Evolutionary conservation across 2,797 vertebrate genomes (phyloP).

Genomic region (Gorsachius magnificus): DNA sequence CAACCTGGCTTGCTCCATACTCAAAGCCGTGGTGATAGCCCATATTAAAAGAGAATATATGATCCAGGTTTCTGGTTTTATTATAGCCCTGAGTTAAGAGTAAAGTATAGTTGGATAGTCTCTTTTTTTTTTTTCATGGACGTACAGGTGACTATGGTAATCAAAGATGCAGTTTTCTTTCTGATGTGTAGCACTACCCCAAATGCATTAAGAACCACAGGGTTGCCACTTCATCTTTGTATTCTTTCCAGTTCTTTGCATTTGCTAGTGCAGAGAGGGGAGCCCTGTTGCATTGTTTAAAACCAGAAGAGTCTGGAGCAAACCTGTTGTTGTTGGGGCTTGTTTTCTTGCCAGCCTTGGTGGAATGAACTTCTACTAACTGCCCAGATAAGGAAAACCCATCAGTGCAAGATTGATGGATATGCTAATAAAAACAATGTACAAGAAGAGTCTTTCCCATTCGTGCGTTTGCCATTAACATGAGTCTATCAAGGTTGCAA

Average conservation of each 20-base stretch:
- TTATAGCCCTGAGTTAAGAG: not conserved
- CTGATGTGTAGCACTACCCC: not conserved
- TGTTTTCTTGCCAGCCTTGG: not conserved
- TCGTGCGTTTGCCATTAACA: not conserved
- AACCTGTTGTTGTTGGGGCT: not conserved
- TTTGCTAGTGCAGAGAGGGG: not conserved
- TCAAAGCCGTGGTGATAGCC: not conserved
- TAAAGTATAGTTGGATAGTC: not conserved
- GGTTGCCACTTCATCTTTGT: not conserved
- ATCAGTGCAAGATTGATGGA: constrained; percentile 20
- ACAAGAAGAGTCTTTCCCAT: not conserved
- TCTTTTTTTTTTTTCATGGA: not conserved
- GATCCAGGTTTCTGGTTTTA: not conserved
- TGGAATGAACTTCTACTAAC: not conserved
- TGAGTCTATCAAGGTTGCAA: not conserved
- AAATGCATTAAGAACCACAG: not conserved
- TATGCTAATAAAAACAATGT: constrained; percentile 25
- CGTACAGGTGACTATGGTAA: too few species aligned
- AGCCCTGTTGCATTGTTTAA: not conserved
- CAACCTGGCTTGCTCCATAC: not conserved
- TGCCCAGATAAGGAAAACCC: constrained; percentile 31
- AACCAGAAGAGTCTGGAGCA: constrained; percentile 3
- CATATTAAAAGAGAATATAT: not conserved
- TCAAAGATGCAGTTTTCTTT: not conserved
- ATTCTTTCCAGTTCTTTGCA: not conserved